Evolutionary conservation across 2,888 invertebrate species (phyloP).

Genomic region (Caradrina clavipalpis): DNA sequence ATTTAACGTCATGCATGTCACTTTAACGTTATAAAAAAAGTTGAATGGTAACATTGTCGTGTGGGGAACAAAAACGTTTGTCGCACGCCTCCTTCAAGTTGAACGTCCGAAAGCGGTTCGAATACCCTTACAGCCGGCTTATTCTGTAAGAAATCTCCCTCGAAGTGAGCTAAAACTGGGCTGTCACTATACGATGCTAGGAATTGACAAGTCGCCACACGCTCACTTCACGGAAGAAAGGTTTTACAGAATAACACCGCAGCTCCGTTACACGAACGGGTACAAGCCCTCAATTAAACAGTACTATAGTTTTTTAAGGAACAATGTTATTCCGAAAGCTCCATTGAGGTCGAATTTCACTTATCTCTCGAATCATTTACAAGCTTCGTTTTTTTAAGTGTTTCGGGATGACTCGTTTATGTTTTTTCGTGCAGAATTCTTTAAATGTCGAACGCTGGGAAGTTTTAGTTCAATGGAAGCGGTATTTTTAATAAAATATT

Average conservation of each 20-base stretch:
- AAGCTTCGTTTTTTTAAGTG: not conserved
- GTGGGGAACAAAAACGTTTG: conserved; percentile 73
- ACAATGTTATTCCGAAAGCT: conserved; percentile 24
- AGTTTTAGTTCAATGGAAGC: not conserved
- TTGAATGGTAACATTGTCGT: conserved; percentile 69
- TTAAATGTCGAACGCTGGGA: not conserved
- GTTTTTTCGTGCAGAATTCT: conserved; percentile 7
- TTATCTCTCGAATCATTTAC: conserved; percentile 23
- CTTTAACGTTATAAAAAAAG: conserved; percentile 72
- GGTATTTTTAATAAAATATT: not conserved
- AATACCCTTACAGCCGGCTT: no score
- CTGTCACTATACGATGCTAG: no score
- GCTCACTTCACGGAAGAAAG: no score
- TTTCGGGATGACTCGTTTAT: conserved; percentile 12
- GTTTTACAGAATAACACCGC: no score
- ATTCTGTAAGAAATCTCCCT: no score
- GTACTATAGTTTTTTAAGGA: conserved; percentile 40
- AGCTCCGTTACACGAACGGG: conserved; percentile 66
- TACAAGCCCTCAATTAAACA: conserved; percentile 58
- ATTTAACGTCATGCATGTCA: conserved; percentile 43
- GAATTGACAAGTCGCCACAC: no score
- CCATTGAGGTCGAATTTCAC: conserved; percentile 53
- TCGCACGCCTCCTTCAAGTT: conserved; percentile 75
- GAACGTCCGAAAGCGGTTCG: conserved; percentile 72
- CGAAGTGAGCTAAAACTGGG: no score